These are phyloP conservation scores for Cybosia mesomella DNA, from an alignment of 2,888 invertebrate species.

Conservation along the genomic window DNA sequence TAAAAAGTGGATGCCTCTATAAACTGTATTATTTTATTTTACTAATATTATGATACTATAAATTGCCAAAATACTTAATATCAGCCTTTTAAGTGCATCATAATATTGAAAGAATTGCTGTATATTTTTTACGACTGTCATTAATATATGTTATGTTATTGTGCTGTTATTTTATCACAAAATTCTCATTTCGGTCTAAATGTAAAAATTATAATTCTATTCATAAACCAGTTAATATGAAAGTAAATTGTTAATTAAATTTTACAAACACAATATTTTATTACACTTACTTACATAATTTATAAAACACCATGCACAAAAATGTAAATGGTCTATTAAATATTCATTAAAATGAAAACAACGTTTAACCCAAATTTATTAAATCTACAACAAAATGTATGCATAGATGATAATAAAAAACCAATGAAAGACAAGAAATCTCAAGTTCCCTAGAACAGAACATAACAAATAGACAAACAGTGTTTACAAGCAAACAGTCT, in stretches of 20 bases:
- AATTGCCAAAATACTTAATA: not conserved
- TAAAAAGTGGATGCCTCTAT: slow-evolving; percentile 79
- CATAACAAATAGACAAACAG: slow-evolving; percentile 38
- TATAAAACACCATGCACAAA: slow-evolving; percentile 15
- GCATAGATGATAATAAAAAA: slow-evolving; percentile 18
- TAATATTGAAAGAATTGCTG: not conserved
- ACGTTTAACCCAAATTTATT: slow-evolving; percentile 15
- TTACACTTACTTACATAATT: slow-evolving; percentile 17
- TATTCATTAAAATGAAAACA: slow-evolving; percentile 18
- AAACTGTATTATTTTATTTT: slow-evolving; percentile 63
- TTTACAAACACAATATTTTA: slow-evolving; percentile 12
- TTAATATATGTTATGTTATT: not conserved
- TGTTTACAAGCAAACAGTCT: slow-evolving; percentile 50
- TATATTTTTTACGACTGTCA: slow-evolving; percentile 7
- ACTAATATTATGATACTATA: not conserved
- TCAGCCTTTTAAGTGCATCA: not conserved
- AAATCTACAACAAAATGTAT: slow-evolving; percentile 13
- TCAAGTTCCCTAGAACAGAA: slow-evolving; percentile 37
- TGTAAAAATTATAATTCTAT: not conserved
- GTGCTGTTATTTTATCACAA: not conserved
- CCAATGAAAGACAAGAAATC: slow-evolving; percentile 33
- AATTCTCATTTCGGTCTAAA: not conserved
- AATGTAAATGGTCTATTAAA: slow-evolving; percentile 19
- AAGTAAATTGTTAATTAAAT: slow-evolving; percentile 1
- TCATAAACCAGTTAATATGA: slow-evolving; percentile 1